Evolutionary conservation across 2,797 vertebrate genomes (phyloP), one percentile per base, ranked within the genome.

Genomic region (Aldrovandia affinis): DNA sequence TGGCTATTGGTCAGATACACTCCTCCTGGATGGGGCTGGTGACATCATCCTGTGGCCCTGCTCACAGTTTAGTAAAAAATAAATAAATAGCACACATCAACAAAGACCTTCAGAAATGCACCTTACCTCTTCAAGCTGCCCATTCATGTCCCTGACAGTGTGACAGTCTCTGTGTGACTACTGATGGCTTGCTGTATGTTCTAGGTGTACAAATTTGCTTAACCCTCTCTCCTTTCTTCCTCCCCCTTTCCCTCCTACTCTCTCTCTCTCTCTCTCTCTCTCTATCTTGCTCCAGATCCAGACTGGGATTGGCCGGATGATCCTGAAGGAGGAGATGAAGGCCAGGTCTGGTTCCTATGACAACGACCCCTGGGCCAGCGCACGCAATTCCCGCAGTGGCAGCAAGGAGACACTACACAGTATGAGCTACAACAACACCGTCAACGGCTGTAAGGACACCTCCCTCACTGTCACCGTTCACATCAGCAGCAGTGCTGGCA

Each of bases 301-400:
- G 95, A 96, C 97, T 2, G 97, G 97, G 81, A 99, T 99, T 12
- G 97, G 97, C 87, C 95, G 98, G 86, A 92, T 99, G 96, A 99
- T 99, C 89, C 94, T 99, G 89, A 98, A 98, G 93, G 98, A 99
- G 91, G 98, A 99, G 94, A 99, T 99, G 97, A 99, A 98, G 93
- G 98, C 98, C 18, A 95, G 96, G 22, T 97, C 97, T 2, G 96
- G 95, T 90, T 96, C 96, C 89, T 97, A 98, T 0, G 93, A 95
- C 91, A 94, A 96, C 1, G 97, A 98, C 88, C 97, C 95, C 83
- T 99, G 97, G 97, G 96, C 97, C 0, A 97, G 97, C 8, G 94
- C 96, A 0, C 95, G 97, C 88, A 98, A 96, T 92, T 98, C 97
- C 0, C 93, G 95, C 84, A 93, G 96, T 78, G 96, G 96, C 94